Base-by-base conservation (phyloP, 2,888 invertebrate genomes). In the Miltochrista miniata region DNA sequence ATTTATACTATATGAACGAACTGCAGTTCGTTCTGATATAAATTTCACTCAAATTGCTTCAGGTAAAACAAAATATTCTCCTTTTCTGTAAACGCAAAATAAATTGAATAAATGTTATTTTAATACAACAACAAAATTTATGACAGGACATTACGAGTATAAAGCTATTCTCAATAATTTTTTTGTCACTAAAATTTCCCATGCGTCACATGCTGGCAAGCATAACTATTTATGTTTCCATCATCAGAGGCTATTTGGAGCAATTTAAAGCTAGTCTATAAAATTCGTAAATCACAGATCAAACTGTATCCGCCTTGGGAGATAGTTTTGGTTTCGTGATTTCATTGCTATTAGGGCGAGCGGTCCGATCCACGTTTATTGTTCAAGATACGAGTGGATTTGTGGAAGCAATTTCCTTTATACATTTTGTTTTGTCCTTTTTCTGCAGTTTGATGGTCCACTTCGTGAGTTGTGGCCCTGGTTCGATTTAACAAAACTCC, bases 361-460 rank as follows among this genome's bases (percentile, higher is more conserved):
- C 82, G 81, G 75, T 76, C 85, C 85, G 83, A 81, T 86, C 75
- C 80, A 87, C 89, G 83, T 91, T 90, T 91, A 91, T 90, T 90
- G 91, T 86, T 84, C 83, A 83, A 90, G 91, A 91, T 90, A 91
- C 87, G 89, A 91, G 88, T 91, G 88, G 90, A 91, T 91, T 91
- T 90, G 91, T 90, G 90, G 89, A 90, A 90, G 90, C 91, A 90
- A 91, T 91, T 90, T 91, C 90, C 91, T 90, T 88, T 91, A 90
- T 91, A 90, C 90, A 90, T 91, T 91, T 91, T 90, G 91, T 90
- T 90, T 90, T 90, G 90, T 91, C 90, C 90, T 87, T 89, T 87
- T 89, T 83, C 78, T 86, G 81, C 89, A 90, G 88, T 90, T 90
- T 90, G 90, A 90, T 89, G 85, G 87, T 85, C 87, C 83, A 81